Evolutionary conservation across 2,888 invertebrate species (phyloP).

Genomic region (Orthosia incerta): DNA sequence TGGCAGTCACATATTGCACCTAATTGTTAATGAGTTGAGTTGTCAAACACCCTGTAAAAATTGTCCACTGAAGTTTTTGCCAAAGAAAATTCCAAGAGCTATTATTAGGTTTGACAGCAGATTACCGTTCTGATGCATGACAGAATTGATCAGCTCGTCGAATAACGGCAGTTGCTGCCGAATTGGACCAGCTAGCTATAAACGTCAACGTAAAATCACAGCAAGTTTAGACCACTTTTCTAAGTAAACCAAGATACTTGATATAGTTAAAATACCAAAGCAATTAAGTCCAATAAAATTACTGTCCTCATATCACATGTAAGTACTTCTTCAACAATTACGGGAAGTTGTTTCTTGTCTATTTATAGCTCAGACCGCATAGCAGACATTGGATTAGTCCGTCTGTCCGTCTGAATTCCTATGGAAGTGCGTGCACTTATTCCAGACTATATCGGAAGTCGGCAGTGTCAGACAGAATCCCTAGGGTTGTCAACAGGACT

Average conservation of each 20-base stretch:
- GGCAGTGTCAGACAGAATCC: neutral
- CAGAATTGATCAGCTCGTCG: too few species aligned
- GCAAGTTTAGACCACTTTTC: neutral
- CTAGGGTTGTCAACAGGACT: too few species aligned
- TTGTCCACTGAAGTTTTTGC: neutral
- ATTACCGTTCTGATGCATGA: neutral
- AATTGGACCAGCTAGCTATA: neutral
- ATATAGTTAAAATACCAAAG: slow-evolving; percentile 1
- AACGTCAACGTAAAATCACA: neutral
- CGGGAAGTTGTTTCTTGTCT: slow-evolving; percentile 35
- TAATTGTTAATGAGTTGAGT: too few species aligned
- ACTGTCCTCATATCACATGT: neutral
- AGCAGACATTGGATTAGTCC: slow-evolving; percentile 27
- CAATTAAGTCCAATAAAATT: neutral
- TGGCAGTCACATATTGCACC: too few species aligned
- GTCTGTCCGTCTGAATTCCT: slow-evolving; percentile 45
- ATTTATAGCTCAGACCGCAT: slow-evolving; percentile 33
- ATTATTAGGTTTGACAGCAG: neutral
- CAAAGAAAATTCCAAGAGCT: neutral
- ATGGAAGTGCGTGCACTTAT: slow-evolving; percentile 51
- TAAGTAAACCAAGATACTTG: neutral
- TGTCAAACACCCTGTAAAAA: neutral
- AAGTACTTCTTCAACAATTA: slow-evolving; percentile 29
- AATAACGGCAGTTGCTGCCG: neutral
- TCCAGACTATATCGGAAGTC: slow-evolving; percentile 50